Base-by-base conservation (phyloP, 2,113 vertebrate genomes). In the Rhegmatorhina hoffmannsi region DNA sequence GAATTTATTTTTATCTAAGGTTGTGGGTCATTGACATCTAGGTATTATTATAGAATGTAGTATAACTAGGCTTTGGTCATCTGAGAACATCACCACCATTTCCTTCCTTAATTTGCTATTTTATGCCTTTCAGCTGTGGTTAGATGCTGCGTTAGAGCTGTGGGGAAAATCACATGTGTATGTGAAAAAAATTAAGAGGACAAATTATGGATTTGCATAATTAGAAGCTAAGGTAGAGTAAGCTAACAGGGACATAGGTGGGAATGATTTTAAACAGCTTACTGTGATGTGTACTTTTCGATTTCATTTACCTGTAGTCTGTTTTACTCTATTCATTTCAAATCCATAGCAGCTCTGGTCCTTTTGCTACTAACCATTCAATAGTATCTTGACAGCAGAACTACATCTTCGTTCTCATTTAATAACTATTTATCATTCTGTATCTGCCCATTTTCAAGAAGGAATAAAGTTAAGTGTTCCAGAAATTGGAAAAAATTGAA, bases 401-500 rank as follows among this genome's bases (percentile, higher is more conserved):
- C 96, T 92, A 96, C 96, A 92, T 87, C 90, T 97, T 82, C 24
- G 84, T 87, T 95, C 92, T 97, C 97, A 96, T 95, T 98, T 98
- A 98, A 98, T 97, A 98, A 97, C 97, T 97, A 97, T 97, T 97
- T 97, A 98, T 98, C 98, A 98, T 97, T 96, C 95, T 67, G 96
- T 97, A 97, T 96, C 97, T 98, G 96, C 97, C 97, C 95, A 94
- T 97, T 98, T 98, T 97, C 97, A 97, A 97, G 97, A 98, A 97
- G 96, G 96, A 98, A 91, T 97, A 97, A 98, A 98, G 97, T 97
- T 97, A 98, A 97, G 97, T 97, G 97, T 98, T 97, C 97, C 95
- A 97, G 98, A 98, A 98, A 98, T 97, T 97, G 96, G 97, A 97
- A 98, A 98, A 98, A 98, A 98, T 95, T 98, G 98, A 98, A 98